Evolutionary conservation across 2,888 invertebrate species (phyloP).

Genomic region (Xanthia togata): DNA sequence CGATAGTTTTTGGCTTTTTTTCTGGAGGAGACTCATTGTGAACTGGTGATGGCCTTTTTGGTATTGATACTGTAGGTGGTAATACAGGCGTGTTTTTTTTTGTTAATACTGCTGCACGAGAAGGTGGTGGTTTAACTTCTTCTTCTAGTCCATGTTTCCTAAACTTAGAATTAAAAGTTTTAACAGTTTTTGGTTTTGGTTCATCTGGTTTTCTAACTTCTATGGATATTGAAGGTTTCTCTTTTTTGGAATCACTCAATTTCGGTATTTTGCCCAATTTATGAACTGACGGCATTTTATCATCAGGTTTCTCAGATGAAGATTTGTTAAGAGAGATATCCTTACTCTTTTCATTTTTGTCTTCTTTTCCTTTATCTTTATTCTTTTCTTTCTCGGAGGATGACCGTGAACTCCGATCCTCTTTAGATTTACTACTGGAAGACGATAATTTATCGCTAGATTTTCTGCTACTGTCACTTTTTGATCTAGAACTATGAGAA

Average conservation of each 20-base stretch:
- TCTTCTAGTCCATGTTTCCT: constrained; percentile 97
- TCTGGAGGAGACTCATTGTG: constrained; percentile 91
- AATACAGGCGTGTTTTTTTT: constrained; percentile 88
- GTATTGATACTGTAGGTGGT: constrained; percentile 84
- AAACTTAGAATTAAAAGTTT: constrained; percentile 97
- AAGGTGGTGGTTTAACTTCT: constrained; percentile 96
- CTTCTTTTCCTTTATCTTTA: constrained; percentile 76
- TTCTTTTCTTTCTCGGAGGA: constrained; percentile 77
- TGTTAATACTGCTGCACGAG: constrained; percentile 92
- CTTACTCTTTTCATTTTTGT: constrained; percentile 70
- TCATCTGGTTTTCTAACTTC: constrained; percentile 94
- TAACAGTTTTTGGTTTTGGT: constrained; percentile 96
- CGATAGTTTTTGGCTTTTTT: constrained; percentile 93
- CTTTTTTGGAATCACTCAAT: constrained; percentile 91
- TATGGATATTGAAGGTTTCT: constrained; percentile 95
- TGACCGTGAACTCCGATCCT: constrained; percentile 75
- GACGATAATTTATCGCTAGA: constrained; percentile 79
- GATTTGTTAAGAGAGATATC: constrained; percentile 75
- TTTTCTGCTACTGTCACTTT: constrained; percentile 81
- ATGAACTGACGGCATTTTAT: constrained; percentile 93
- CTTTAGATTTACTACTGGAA: constrained; percentile 80
- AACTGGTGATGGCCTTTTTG: constrained; percentile 88
- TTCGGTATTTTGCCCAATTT: constrained; percentile 95
- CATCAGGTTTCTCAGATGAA: constrained; percentile 91
- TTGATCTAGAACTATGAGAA: constrained; percentile 83